Conservation (phyloP, 2,888 invertebrate species). For the Idaea biselata region DNA sequence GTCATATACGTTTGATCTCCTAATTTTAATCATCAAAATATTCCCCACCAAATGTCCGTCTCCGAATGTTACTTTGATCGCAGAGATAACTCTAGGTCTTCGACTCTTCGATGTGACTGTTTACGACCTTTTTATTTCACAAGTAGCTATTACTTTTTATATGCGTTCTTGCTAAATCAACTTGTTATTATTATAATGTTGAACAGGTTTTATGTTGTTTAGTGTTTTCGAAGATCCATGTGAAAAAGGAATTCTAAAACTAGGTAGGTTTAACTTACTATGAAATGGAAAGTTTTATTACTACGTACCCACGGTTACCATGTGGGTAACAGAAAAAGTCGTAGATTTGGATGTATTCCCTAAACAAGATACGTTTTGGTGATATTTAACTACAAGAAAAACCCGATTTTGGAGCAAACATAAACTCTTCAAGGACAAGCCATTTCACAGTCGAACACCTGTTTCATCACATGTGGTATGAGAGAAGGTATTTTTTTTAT, state of each 20-base stretch:
- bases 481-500: too few relatives aligned
- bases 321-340: too few relatives aligned
- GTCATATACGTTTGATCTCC: too few relatives aligned
- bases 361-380: too few relatives aligned
- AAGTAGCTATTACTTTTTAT: not conserved
- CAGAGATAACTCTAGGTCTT: not conserved
- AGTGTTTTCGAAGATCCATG: not conserved
- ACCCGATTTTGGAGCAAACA: too few relatives aligned
- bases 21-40: not conserved
- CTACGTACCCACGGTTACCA: too few relatives aligned
- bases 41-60: not conserved
- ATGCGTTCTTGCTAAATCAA: not conserved
- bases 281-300: not conserved
- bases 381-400: too few relatives aligned
- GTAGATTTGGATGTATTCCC: too few relatives aligned
- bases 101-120: not conserved
- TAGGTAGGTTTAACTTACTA: not conserved
- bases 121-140: not conserved
- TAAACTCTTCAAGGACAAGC: too few relatives aligned
- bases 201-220: not conserved
- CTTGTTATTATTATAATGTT: not conserved
- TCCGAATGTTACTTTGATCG: not conserved
- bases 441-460: too few relatives aligned
- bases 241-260: not conserved
- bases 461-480: too few relatives aligned